Percentiles rank a stretch among this genome's conserved stretches.
Conservation (phyloP, 2,888 invertebrate species). For the Meteorus colon region DNA sequence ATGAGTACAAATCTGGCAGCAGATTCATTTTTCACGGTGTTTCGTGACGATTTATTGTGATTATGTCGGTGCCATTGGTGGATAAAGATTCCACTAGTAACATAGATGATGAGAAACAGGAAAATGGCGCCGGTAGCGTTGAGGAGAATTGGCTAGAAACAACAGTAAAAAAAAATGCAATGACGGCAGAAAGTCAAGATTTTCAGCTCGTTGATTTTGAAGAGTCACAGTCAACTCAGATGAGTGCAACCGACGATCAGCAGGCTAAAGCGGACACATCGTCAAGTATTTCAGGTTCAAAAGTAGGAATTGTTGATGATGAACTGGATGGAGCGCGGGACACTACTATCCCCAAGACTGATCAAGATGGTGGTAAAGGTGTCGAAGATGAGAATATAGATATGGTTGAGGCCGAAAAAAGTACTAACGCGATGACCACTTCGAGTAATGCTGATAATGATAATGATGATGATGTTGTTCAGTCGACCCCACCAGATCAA, state of each 20-base stretch:
- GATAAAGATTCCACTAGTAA: slow-evolving; percentile 18
- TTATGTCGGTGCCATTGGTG: slow-evolving; percentile 26
- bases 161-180: slow-evolving; percentile 19
- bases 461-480: slow-evolving; percentile 47
- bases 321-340: slow-evolving; percentile 30
- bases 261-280: not conserved
- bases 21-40: not conserved
- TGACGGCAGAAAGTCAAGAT: slow-evolving; percentile 60
- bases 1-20: not conserved
- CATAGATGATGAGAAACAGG: slow-evolving; percentile 27
- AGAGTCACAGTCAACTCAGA: slow-evolving; percentile 42
- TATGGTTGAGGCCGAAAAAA: not conserved
- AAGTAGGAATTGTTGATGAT: not conserved
- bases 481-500: slow-evolving; percentile 44
- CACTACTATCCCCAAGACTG: slow-evolving; percentile 23
- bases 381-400: slow-evolving; percentile 35
- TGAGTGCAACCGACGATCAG: not conserved
- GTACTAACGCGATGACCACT: slow-evolving; percentile 35
- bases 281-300: not conserved
- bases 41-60: slow-evolving; percentile 12
- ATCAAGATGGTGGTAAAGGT: slow-evolving; percentile 17
- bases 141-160: slow-evolving; percentile 12
- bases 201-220: slow-evolving; percentile 57
- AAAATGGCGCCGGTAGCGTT: slow-evolving; percentile 18
- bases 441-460: slow-evolving; percentile 29